Base-by-base conservation (phyloP, 2,888 invertebrate species). In the Rhamphomyia laevipes region DNA sequence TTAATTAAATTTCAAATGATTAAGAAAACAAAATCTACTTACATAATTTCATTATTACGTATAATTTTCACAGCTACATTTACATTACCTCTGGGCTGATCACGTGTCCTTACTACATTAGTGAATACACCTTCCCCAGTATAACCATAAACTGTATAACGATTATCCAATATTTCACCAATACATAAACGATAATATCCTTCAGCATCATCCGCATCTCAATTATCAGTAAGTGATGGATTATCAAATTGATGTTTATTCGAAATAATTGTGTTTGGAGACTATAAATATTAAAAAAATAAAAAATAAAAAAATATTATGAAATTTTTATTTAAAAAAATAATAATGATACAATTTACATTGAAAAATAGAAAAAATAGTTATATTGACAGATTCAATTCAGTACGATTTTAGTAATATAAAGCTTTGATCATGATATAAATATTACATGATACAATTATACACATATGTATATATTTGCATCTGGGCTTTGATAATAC, bases 191-290 rank as follows among this genome's bases (percentile, higher is more conserved):
- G 80, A 70, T 99, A 99, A 68, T 99, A 99, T 37, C 99, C 99
- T 72, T 99, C 99, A 0, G 95, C 91, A 71, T 99, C 99, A 64
- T 99, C 99, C 97, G n/a, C n/a, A n/a, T n/a, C n/a, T n/a, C 97
- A 99, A 67, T 99, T 99, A 67, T 99, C 99, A 0, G 90, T 94
- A 40, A 99, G 75, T 44, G 89, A 88, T 0, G 95, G 94, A 71
- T 90, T 86, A 66, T 93, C 94, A 51, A 75, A 74, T 53, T 80
- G 79, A 54, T 67, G 63, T 53, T 70, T 70, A 49, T 60, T 70
- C 38, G 69, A 63, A 4, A 71, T 74, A 56, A 78, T 73, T 40
- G 78, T 77, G 51, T 74, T 80, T 11, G 85, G 84, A 48, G 84
- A 84, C 84, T 85, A 56, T 2, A 67, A 61, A n/a, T n/a, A n/a